These are phyloP conservation scores for Cairina moschata DNA, from an alignment of 2,113 vertebrate genomes.

Conservation along the genomic window DNA sequence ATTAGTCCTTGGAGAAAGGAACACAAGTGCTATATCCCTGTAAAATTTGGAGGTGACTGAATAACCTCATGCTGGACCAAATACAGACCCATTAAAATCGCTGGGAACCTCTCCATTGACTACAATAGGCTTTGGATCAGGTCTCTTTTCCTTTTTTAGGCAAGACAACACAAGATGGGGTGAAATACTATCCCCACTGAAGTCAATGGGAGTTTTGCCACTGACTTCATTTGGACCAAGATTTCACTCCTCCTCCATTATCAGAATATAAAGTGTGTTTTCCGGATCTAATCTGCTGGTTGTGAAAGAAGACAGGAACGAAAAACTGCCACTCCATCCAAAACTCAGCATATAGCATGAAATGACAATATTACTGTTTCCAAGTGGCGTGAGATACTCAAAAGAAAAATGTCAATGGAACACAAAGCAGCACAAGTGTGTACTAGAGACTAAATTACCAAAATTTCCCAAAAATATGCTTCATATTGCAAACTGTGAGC, in stretches of 20 bases:
- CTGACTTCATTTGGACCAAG: conserved; percentile 53
- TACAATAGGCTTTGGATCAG: conserved; percentile 53
- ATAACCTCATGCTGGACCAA: conserved; percentile 54
- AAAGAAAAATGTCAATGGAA: neutral
- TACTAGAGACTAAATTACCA: neutral
- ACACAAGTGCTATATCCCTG: conserved; percentile 11
- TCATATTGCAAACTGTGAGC: neutral
- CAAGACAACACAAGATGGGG: conserved; percentile 29
- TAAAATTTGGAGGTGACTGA: conserved; percentile 55
- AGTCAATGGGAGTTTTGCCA: conserved; percentile 47
- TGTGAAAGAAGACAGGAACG: conserved; percentile 9
- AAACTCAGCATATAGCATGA: neutral
- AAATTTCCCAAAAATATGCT: neutral
- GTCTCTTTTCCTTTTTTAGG: conserved; percentile 66
- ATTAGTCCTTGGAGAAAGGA: conserved; percentile 33
- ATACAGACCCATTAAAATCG: conserved; percentile 35
- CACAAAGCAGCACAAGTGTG: neutral
- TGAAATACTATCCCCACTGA: conserved; percentile 59
- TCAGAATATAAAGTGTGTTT: conserved; percentile 32
- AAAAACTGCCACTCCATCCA: neutral
- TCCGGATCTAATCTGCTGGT: conserved; percentile 19
- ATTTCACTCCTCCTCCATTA: neutral
- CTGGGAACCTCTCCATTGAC: conserved; percentile 55
- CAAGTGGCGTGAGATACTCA: neutral
- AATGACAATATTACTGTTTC: neutral